A percentile compares a stretch with the other conserved stretches of the same genome.
phyloP scores from a whole-genome alignment of 2,797 vertebrate species.

The Poecilia wingei region DNA sequence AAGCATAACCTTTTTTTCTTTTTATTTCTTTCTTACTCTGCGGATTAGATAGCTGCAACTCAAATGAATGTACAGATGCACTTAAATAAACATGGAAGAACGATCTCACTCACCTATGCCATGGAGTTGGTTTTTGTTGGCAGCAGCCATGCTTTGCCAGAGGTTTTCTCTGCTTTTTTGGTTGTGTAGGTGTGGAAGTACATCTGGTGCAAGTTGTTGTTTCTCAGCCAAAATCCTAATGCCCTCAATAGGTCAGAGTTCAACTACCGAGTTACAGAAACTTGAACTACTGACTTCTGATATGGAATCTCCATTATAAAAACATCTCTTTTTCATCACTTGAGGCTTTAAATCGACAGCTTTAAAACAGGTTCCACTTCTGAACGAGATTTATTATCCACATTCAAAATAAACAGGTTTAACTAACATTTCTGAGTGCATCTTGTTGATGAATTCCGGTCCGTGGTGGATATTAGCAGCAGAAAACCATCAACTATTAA shows the following conservation, averaged over 20 bases:
- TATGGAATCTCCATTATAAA: slow-evolving; percentile 25
- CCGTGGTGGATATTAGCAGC: not conserved
- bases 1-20: slow-evolving; percentile 28
- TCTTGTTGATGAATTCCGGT: slow-evolving; percentile 20
- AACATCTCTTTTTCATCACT: slow-evolving; percentile 16
- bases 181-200: slow-evolving; percentile 48
- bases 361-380: slow-evolving; percentile 3
- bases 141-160: slow-evolving; percentile 39
- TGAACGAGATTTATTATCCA: slow-evolving; percentile 10
- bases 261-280: slow-evolving; percentile 30
- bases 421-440: not conserved
- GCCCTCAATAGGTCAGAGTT: slow-evolving; percentile 36
- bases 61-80: slow-evolving; percentile 23
- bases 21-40: slow-evolving; percentile 10
- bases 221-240: slow-evolving; percentile 27
- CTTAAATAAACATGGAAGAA: slow-evolving; percentile 29
- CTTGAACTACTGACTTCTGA: slow-evolving; percentile 35
- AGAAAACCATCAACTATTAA: slow-evolving; percentile 13
- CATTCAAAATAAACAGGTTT: not conserved
- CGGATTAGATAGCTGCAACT: slow-evolving; percentile 28
- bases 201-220: slow-evolving; percentile 46
- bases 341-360: slow-evolving; percentile 6
- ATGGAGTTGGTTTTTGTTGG: slow-evolving; percentile 36
- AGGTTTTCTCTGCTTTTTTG: slow-evolving; percentile 40
- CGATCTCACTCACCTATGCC: slow-evolving; percentile 28